Evolutionary conservation across 2,113 vertebrate species (phyloP).

Genomic region (Cacatua alba): DNA sequence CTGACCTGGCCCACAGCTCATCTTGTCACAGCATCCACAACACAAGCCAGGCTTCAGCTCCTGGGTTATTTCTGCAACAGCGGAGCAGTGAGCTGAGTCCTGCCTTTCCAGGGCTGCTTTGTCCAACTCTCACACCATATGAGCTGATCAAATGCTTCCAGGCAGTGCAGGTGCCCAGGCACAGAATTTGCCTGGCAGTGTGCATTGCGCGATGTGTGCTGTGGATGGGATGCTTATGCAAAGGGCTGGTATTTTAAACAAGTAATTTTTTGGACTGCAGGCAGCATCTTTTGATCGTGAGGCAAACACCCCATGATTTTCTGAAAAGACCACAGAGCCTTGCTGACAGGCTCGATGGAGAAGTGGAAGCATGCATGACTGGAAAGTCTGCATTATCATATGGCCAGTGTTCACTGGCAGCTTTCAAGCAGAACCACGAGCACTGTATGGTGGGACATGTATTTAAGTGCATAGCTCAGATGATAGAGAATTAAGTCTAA

Average conservation of each 20-base stretch:
- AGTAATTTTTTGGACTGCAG: neutral
- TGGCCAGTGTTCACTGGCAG: neutral
- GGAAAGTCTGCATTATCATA: neutral
- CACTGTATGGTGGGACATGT: neutral
- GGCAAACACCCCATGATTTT: neutral
- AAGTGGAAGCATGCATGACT: neutral
- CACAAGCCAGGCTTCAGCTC: neutral
- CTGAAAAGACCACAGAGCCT: neutral
- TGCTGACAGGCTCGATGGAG: slow-evolving; percentile 7
- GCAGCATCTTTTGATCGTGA: neutral
- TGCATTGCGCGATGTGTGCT: neutral
- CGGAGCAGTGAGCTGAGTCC: neutral
- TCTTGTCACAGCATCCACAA: neutral
- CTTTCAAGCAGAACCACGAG: neutral
- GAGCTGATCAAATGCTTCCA: neutral
- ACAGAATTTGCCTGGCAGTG: neutral
- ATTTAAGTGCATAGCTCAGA: neutral
- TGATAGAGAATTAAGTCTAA: neutral
- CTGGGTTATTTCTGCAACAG: neutral
- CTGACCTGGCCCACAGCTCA: neutral
- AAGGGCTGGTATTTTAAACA: neutral
- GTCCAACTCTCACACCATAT: neutral
- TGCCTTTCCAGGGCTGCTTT: neutral
- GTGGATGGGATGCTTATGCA: neutral
- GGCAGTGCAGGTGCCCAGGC: neutral